These are phyloP conservation scores for Cranoglanis bouderius DNA, from an alignment of 2,113 vertebrate species.

Conservation along the genomic window DNA sequence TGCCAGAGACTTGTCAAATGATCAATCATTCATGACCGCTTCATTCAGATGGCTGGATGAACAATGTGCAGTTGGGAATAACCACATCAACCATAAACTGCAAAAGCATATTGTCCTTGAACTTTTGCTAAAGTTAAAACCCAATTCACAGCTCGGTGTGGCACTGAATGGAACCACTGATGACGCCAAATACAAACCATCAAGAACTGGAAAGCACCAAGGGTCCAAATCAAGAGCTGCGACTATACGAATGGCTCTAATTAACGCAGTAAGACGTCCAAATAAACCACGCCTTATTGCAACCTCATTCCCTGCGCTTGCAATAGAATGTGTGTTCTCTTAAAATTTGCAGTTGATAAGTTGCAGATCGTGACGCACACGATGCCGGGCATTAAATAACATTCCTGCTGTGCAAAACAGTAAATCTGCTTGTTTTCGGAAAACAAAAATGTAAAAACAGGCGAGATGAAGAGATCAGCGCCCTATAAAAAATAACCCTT, in stretches of 20 bases:
- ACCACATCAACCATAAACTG: slow-evolving; percentile 15
- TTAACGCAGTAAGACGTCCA: slow-evolving; percentile 11
- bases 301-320: not conserved
- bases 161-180: not conserved
- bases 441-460: not conserved
- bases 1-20: not conserved
- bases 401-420: not conserved
- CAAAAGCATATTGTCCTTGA: not conserved
- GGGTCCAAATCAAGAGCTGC: not conserved
- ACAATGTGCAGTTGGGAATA: not conserved
- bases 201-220: not conserved
- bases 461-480: not conserved
- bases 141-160: slow-evolving; percentile 15
- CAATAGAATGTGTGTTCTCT: not conserved
- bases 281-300: slow-evolving; percentile 16
- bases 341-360: slow-evolving; percentile 27
- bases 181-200: slow-evolving; percentile 23
- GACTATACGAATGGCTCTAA: not conserved
- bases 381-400: slow-evolving; percentile 3
- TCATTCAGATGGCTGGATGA: slow-evolving; percentile 7
- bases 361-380: slow-evolving; percentile 37
- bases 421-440: not conserved
- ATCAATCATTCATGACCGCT: not conserved
- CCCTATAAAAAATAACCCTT: not conserved
- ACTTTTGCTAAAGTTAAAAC: not conserved